Evolutionary conservation across 2,797 vertebrate genomes (phyloP), one percentile per base, ranked within the genome.

Genomic region (Sparus aurata): DNA sequence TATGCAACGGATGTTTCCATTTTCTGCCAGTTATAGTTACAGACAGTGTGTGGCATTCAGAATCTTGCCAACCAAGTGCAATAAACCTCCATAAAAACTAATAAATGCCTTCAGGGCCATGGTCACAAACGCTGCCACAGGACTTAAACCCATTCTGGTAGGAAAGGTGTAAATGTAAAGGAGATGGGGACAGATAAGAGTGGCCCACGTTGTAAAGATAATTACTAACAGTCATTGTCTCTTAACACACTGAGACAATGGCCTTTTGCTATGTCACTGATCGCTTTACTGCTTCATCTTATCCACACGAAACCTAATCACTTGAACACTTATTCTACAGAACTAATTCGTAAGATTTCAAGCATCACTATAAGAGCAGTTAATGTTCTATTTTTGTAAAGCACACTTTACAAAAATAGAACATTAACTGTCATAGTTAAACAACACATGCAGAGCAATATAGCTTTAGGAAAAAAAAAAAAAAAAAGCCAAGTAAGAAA

Each of bases 181-280:
- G 73, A 77, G 52, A 80, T 41, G 18, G 41, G 41, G 52, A 38
- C 2, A 3, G 73, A 85, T 82, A 77, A 80, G 57, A 74, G 73
- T 12, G 47, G 45, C 43, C 49, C 47, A 4, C 70, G 53, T 54
- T 76, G 73, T 72, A 72, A 69, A 66, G 60, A 78, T 89, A 84
- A 87, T 85, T 80, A 65, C 58, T 4, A 68, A 61, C 62, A 55
- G 18, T 63, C 69, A 81, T 81, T 79, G 75, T 89, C 64, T 76
- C n/a, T 64, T 41, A 79, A 59, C 70, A 54, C 63, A 55, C 25
- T 3, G 61, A 75, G 62, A 79, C 72, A 89, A 81, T 73, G 66
- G 17, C 60, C 25, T 58, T 85, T 83, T 80, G 76, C 22, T 38
- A 80, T 52, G 30, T 46, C 66, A 79, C 34, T 86, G 69, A 90